A percentile compares a stretch with the other conserved stretches of the same genome.
Conservation (phyloP, 2,113 vertebrate species). For the Sciurus niger region DNA sequence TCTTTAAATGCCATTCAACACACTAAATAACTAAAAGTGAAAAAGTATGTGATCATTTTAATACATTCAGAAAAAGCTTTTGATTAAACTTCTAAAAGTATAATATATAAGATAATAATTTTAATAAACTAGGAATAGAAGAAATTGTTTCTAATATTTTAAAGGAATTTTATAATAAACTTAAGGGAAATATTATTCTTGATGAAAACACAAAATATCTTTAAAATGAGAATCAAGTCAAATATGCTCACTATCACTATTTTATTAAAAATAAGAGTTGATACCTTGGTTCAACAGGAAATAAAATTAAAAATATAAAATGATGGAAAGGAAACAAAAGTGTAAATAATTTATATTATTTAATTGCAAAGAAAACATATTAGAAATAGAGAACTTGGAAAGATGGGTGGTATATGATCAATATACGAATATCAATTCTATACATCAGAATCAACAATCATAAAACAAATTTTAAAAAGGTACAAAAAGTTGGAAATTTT, state of each 20-base stretch:
- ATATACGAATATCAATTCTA: not conserved
- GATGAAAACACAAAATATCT: not conserved
- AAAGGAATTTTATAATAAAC: constrained; percentile 6
- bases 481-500: not conserved
- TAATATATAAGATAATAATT: not conserved
- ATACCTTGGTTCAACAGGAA: not conserved
- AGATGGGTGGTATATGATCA: not conserved
- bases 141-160: not conserved
- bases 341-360: not conserved
- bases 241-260: not conserved
- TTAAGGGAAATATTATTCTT: not conserved
- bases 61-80: not conserved
- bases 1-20: not conserved
- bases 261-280: constrained; percentile 35
- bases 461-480: not conserved
- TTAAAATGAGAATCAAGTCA: not conserved
- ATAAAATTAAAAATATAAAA: constrained; percentile 17
- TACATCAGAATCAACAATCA: not conserved
- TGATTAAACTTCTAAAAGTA: not conserved
- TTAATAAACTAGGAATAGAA: constrained; percentile 3
- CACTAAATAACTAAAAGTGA: constrained; percentile 11
- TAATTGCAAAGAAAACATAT: constrained; percentile 7
- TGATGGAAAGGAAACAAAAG: not conserved
- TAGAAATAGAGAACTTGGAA: not conserved
- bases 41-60: not conserved